Percentiles rank a stretch among this genome's conserved stretches.
phyloP scores from a whole-genome alignment of 2,888 invertebrate species.

The Agrypnus murinus region DNA sequence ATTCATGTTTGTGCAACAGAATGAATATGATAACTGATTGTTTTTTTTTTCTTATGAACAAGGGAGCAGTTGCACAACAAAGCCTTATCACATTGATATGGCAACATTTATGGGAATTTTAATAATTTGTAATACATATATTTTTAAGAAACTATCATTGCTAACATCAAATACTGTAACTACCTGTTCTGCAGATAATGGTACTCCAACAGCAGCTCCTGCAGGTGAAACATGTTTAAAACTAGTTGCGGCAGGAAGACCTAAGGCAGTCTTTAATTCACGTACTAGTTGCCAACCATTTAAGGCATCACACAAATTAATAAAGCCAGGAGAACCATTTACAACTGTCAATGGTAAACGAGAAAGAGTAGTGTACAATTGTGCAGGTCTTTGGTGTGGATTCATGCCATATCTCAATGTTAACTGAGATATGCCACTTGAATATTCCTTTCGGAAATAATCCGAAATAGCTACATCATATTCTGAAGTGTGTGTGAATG shows the following conservation, averaged over 20 bases:
- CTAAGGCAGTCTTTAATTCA: slow-evolving; percentile 87
- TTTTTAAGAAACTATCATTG: too few relatives aligned
- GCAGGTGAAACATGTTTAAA: slow-evolving; percentile 99
- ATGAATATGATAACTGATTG: too few relatives aligned
- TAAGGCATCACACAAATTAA: slow-evolving; percentile 97
- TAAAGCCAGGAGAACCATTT: slow-evolving; percentile 97
- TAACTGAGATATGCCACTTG: slow-evolving; percentile 84
- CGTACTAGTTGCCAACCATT: slow-evolving; percentile 98
- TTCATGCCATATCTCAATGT: slow-evolving; percentile 97
- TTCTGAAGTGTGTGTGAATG: slow-evolving; percentile 96
- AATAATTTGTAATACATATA: too few relatives aligned
- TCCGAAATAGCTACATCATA: slow-evolving; percentile 97
- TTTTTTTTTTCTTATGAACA: too few relatives aligned
- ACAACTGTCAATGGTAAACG: slow-evolving; percentile 90
- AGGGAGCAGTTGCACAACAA: too few relatives aligned
- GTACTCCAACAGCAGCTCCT: slow-evolving; percentile 93
- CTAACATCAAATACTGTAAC: too few relatives aligned
- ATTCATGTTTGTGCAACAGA: too few relatives aligned
- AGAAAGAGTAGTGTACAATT: slow-evolving; percentile 86
- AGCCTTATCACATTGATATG: too few relatives aligned
- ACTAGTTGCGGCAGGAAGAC: slow-evolving; percentile 93
- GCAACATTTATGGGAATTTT: too few relatives aligned
- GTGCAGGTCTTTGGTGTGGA: slow-evolving; percentile 98
- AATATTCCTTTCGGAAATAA: slow-evolving; percentile 95
- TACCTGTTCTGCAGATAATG: slow-evolving; percentile 82